Base-by-base conservation (phyloP, 2,888 invertebrate species). In the Drosophila meridiana region DNA sequence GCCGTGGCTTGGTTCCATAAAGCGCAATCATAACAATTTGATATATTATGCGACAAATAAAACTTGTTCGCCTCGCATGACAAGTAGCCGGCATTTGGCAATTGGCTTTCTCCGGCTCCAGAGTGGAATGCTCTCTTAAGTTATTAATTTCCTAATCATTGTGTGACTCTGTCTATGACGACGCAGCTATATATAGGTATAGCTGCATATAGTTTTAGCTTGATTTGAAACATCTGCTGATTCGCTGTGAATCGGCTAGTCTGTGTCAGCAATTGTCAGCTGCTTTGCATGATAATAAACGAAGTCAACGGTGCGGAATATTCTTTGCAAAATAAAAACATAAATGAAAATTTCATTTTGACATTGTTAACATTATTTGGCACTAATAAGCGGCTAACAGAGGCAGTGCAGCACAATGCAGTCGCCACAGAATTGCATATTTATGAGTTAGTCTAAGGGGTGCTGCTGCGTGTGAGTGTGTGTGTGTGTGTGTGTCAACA, bases 231-330 rank as follows among this genome's bases (percentile, higher is more conserved):
- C 36, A 45, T 71, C 45, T 40, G n/a, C 34, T 26, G 50, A 14
- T 52, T 50, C 30, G 4, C 65, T 14, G 11, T 62, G 3, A 28
- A 28, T 47, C 47, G 47, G 4, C 47, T 4, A 30, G n/a, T 42
- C 42, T n/a, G 50, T 50, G 50, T n/a, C 50, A 9, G 11, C 20
- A 36, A 86, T 76, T 70, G 79, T 64, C 64, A 68, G 57, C 68
- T 87, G 69, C 55, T 89, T 89, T 82, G 83, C 87, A 90, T 90
- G 76, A 87, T 71, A 89, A 91, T 82, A 67, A 62, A 42, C n/a
- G 30, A 36, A 38, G 32, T 52, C 40, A 69, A 63, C 60, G 58
- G 69, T 69, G 65, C 68, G 28, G 64, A 73, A 78, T 69, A 71
- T 69, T 77, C 76, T 71, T 45, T 59, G 66, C 69, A 56, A 52